Conservation (phyloP, 2,888 invertebrate species). For the Drosophila sordidula region DNA sequence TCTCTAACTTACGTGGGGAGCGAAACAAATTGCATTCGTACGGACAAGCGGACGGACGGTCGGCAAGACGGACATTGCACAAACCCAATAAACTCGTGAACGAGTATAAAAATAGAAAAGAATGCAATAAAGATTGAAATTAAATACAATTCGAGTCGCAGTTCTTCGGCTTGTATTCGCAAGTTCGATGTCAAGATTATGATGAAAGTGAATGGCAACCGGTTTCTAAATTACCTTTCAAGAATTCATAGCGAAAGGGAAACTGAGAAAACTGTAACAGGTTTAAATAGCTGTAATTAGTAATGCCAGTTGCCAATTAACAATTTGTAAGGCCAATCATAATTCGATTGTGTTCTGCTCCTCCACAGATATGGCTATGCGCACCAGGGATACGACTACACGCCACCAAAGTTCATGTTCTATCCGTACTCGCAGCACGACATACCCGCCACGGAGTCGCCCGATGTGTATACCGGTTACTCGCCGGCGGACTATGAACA, state of each 20-base stretch:
- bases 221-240: not conserved
- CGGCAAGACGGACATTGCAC: too few species aligned
- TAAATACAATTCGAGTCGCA: not conserved
- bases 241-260: not conserved
- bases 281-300: not conserved
- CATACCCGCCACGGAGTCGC: slow-evolving; percentile 84
- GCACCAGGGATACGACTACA: slow-evolving; percentile 82
- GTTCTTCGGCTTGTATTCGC: not conserved
- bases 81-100: too few species aligned
- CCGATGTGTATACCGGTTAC: slow-evolving; percentile 59
- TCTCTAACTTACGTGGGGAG: too few species aligned
- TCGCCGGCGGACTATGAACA: slow-evolving; percentile 62
- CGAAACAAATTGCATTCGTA: too few species aligned
- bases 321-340: not conserved
- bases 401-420: slow-evolving; percentile 87
- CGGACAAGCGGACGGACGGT: too few species aligned
- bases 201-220: slow-evolving; percentile 81
- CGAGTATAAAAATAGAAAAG: slow-evolving; percentile 1
- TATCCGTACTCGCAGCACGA: slow-evolving; percentile 90
- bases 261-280: not conserved
- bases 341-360: not conserved
- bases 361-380: slow-evolving; percentile 83
- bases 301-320: not conserved
- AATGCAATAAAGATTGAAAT: not conserved
- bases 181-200: slow-evolving; percentile 73